Base-by-base conservation (phyloP, 2,888 invertebrate genomes). In the Cheilosia vernalis region DNA sequence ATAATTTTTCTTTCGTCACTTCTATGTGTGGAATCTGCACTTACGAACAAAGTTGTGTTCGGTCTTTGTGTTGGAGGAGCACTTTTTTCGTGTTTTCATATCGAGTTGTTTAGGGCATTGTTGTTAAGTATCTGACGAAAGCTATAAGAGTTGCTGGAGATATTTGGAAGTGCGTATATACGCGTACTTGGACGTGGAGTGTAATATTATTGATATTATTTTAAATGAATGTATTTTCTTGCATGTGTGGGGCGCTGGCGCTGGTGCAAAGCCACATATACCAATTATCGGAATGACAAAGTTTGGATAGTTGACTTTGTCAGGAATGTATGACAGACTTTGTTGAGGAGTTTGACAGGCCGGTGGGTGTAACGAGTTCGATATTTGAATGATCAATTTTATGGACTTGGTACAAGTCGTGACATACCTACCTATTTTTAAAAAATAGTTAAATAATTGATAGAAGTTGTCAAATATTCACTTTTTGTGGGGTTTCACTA, bases 1-100 rank as follows among this genome's bases (percentile, higher is more conserved):
- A 51, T 30, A 30, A 30, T 84, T 79, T 74, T 84, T 79, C 83
- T 80, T 61, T 84, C 84, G 84, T 76, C 80, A 84, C 84, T 74
- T 69, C 76, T 69, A 27, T 76, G 53, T 79, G 63, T 84, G 69
- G 73, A 69, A 79, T 84, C 79, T 63, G 69, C 83, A 79, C 83
- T 84, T 74, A 63, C 42, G 24, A 73, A 58, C 60, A 21, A 24
- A 27, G 33, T 44, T 82, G 40, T 55, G 56, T 72, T 66, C 47
- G 42, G 47, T 56, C 58, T 70, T 42, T 73, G 61, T 58, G 64
- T 40, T 33, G 9, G 24, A 21, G 37, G 30, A 33, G 21, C n/a
- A 40, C 49, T 77, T 33, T 61, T 30, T 51, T 58, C 19, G 40
- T 76, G n/a, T 27, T 37, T 63, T 47, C 30, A 21, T 76, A 44